Percentiles rank a stretch among this genome's conserved stretches.
Evolutionary conservation across 1,140 invertebrate genomes (phyloP).

Genomic region (Penaeus vannamei): DNA sequence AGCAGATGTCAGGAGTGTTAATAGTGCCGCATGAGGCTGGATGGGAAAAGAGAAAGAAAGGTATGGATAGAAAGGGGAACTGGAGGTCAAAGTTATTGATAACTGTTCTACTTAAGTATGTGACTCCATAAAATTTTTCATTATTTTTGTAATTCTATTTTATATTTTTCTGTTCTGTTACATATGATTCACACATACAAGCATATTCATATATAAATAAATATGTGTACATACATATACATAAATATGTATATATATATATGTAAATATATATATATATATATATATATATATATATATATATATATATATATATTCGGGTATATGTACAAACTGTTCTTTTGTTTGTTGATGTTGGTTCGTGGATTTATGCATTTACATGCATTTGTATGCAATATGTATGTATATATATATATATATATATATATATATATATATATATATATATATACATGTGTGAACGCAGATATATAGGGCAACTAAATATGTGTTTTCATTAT

Average conservation of each 20-base stretch:
- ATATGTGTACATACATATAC: not conserved
- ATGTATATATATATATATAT: not conserved
- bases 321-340: not conserved
- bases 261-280: not conserved
- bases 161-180: not conserved
- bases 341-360: not conserved
- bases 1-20: too few species aligned
- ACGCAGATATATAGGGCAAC: not conserved
- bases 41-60: too few species aligned
- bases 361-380: not conserved
- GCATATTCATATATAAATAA: conserved; percentile 3
- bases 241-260: conserved; percentile 4
- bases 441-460: not conserved
- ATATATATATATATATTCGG: conserved; percentile 17
- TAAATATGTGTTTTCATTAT: not conserved
- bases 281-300: not conserved
- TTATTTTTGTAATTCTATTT: not conserved
- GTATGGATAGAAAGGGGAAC: too few species aligned
- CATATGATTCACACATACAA: not conserved
- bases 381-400: not conserved
- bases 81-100: too few species aligned
- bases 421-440: not conserved
- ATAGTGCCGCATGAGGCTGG: too few species aligned
- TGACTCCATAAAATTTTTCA: not conserved
- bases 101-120: not conserved